Base-by-base conservation (phyloP, 2,113 vertebrate genomes). In the Eublepharis macularius region DNA sequence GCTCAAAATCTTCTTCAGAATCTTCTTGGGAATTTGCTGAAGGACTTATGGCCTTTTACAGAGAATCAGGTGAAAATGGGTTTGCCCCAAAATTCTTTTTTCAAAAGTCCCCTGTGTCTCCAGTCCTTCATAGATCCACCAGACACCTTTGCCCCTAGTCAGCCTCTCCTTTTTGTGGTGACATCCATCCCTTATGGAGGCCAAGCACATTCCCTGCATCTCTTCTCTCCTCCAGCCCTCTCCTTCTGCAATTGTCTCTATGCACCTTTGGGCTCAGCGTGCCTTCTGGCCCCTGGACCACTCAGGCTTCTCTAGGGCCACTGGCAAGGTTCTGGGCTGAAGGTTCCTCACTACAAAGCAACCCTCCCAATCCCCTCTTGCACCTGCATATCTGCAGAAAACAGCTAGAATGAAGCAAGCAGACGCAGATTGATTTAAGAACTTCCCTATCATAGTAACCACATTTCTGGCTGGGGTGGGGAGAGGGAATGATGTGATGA, bases 401-500 rank as follows among this genome's bases (percentile, higher is more conserved):
- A 21, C n/a, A 17, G 9, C 2, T 29, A 80, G 88, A 19, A 84
- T 91, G 54, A 93, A 92, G 49, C 92, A 91, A 93, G 92, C 88
- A 41, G 81, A 87, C 94, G 94, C 91, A 94, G 84, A 90, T 92
- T 88, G 94, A 91, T 86, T 94, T 93, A 96, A 93, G 95, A 91
- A 88, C 92, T 88, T 88, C 86, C 84, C 90, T 96, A 94, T 95
- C 26, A 43, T 92, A 93, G 90, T 90, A 96, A 96, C 86, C 73
- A 84, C 92, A 86, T 83, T 87, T 66, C 51, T 76, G 36, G 45
- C 29, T n/a, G 8, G 41, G 41, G 4, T 2, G 57, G 57, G 34
- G 14, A 1, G 24, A 17, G 83, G 70, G 84, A 80, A 79, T 89
- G 89, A 95, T 92, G 92, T 89, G 93, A 94, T 95, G 94, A 94